Conservation (phyloP, 2,888 invertebrate species). For the Cantharis lateralis region DNA sequence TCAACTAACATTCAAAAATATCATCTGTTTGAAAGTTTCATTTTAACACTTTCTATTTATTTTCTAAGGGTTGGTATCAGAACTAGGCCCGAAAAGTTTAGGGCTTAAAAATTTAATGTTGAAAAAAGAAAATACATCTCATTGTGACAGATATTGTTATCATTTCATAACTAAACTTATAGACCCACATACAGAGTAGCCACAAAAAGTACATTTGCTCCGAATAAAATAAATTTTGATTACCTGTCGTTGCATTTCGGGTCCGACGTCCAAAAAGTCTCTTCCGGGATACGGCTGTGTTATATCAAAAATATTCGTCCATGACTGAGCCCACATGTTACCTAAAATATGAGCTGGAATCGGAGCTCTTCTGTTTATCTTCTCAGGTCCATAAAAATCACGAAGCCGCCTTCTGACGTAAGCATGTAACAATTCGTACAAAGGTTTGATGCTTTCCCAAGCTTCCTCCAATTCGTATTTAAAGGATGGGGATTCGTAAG, state of each 20-base stretch:
- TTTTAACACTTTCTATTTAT: background rate
- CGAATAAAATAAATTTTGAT: too few species aligned
- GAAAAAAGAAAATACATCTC: too few species aligned
- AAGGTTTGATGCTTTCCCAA: constrained; percentile 83
- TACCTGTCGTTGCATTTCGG: constrained; percentile 79
- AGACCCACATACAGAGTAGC: too few species aligned
- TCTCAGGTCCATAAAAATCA: constrained; percentile 82
- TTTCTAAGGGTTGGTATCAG: background rate
- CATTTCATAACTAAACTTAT: too few species aligned
- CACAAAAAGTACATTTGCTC: too few species aligned
- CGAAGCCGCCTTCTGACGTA: constrained; percentile 85
- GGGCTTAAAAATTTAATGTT: too few species aligned
- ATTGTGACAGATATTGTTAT: too few species aligned
- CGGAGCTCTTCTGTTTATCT: constrained; percentile 78
- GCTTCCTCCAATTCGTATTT: constrained; percentile 78
- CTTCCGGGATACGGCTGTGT: constrained; percentile 83
- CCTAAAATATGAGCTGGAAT: constrained; percentile 85
- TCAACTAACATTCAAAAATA: background rate
- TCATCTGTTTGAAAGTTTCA: background rate
- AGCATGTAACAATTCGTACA: constrained; percentile 87
- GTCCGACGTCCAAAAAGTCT: constrained; percentile 79
- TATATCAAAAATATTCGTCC: constrained; percentile 80
- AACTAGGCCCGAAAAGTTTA: too few species aligned
- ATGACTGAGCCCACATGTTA: constrained; percentile 90
- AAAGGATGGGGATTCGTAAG: constrained; percentile 79